phyloP scores from a whole-genome alignment of 2,888 invertebrate species.

The Apotomis betuletana region DNA sequence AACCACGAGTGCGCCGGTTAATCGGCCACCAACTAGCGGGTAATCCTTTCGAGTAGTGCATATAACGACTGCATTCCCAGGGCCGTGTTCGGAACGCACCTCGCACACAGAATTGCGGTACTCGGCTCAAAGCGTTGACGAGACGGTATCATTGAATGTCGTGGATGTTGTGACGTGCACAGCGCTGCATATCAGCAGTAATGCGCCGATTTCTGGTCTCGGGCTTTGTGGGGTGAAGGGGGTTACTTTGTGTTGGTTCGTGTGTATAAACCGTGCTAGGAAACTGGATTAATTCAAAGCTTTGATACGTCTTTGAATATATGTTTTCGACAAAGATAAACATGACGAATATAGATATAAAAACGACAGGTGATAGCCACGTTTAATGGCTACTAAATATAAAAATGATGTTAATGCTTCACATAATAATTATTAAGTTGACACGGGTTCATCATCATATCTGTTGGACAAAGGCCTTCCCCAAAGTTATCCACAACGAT shows the following conservation, averaged over 20 bases:
- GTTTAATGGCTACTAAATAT: no score
- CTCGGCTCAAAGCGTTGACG: conserved; percentile 75
- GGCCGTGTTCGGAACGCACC: conserved; percentile 57
- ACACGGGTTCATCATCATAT: no score
- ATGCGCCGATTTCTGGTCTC: conserved; percentile 20
- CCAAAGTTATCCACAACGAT: no score
- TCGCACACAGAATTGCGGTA: conserved; percentile 67
- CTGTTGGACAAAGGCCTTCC: no score
- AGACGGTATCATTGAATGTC: conserved; percentile 70
- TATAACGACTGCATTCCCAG: conserved; percentile 72
- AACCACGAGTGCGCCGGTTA: conserved; percentile 72
- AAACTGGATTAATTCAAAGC: neutral
- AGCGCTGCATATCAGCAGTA: conserved; percentile 40
- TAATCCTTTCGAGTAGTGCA: conserved; percentile 79
- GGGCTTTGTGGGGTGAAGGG: neutral
- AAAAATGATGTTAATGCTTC: no score
- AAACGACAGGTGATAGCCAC: no score
- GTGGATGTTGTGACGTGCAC: conserved; percentile 51
- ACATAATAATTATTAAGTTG: no score
- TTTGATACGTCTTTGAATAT: no score
- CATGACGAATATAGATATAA: no score
- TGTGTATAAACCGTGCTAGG: neutral
- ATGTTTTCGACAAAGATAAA: no score
- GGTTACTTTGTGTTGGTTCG: neutral
- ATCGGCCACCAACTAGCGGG: conserved; percentile 74